Percentiles rank a stretch among this genome's conserved stretches.
Evolutionary conservation across 2,113 vertebrate genomes (phyloP).

Genomic region (Bambusicola thoracicus): DNA sequence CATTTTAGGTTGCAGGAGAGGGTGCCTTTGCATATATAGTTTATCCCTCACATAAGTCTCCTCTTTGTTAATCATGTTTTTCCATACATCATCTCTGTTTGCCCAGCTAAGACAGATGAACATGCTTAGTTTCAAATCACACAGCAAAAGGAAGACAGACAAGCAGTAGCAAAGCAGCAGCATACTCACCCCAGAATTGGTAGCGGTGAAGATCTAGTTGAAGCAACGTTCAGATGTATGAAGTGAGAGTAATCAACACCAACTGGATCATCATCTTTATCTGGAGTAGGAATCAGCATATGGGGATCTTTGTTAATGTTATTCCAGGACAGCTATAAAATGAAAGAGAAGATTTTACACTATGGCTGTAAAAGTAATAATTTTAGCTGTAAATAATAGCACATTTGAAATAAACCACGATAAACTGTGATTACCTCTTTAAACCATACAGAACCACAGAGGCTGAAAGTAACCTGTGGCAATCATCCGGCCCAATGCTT

Average conservation of each 20-base stretch:
- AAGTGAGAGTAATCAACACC: background rate
- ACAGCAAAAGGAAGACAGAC: background rate
- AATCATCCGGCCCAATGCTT: background rate
- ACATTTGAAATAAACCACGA: background rate
- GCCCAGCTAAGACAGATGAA: constrained; percentile 86
- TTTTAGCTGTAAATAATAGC: background rate
- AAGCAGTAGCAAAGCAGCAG: background rate
- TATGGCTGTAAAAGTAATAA: background rate
- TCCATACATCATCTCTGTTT: constrained; percentile 93
- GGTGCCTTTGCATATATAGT: constrained; percentile 89
- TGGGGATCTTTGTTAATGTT: constrained; percentile 76
- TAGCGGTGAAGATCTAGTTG: constrained; percentile 85
- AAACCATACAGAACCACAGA: background rate
- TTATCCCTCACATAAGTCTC: constrained; percentile 84
- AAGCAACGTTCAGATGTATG: constrained; percentile 47
- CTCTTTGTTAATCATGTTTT: constrained; percentile 92
- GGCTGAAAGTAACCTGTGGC: background rate
- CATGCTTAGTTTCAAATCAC: background rate
- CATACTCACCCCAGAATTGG: constrained; percentile 87
- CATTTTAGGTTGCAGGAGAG: constrained; percentile 94
- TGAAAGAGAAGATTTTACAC: background rate
- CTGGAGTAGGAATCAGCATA: constrained; percentile 85
- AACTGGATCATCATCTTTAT: constrained; percentile 78
- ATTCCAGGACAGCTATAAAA: constrained; percentile 71
- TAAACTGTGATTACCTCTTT: background rate